Evolutionary conservation across 2,797 vertebrate species (phyloP).

Genomic region (Gastrophryne carolinensis): DNA sequence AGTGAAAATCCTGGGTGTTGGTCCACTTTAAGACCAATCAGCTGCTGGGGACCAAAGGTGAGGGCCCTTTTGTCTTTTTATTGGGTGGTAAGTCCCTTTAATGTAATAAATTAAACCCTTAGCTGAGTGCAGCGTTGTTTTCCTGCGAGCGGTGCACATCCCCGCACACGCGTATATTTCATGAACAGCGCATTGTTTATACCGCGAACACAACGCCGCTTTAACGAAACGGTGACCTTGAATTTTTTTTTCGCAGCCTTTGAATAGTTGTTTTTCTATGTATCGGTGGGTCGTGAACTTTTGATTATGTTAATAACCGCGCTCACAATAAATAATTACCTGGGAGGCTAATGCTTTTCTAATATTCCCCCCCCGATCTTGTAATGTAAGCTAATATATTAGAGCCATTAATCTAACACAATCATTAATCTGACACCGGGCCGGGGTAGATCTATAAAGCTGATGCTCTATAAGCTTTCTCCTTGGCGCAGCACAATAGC

Average conservation of each 20-base stretch:
- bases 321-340: constrained; percentile 25
- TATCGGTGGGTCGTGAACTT: background rate
- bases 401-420: constrained; percentile 30
- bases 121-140: too few species aligned
- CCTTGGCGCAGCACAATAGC: background rate
- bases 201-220: background rate
- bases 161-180: background rate
- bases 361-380: constrained; percentile 3
- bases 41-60: too few species aligned
- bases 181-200: background rate
- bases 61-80: too few species aligned
- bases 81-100: too few species aligned
- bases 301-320: constrained; percentile 12
- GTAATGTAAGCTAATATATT: constrained; percentile 30
- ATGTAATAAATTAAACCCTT: too few species aligned
- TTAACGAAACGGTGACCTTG: background rate
- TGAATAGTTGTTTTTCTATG: constrained; percentile 5
- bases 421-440: constrained; percentile 32
- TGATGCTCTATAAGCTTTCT: background rate
- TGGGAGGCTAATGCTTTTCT: constrained; percentile 21
- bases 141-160: background rate
- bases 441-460: background rate
- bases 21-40: too few species aligned
- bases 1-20: too few species aligned
- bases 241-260: background rate